Evolutionary conservation across 2,797 vertebrate species (phyloP).

Genomic region (Pseudomugil gertrudae): DNA sequence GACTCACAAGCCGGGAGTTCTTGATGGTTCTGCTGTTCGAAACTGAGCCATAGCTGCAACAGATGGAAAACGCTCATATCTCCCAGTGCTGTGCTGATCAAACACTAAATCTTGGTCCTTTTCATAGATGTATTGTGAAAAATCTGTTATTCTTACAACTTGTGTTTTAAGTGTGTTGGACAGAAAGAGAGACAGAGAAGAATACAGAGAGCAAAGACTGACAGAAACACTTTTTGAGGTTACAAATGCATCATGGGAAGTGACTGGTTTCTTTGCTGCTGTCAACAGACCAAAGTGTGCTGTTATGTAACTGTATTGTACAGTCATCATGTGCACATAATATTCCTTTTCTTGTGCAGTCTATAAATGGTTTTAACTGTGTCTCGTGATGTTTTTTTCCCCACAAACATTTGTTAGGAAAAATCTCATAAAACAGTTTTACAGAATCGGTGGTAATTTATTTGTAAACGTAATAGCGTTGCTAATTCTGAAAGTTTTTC

Average conservation of each 20-base stretch:
- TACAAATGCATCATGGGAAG: conserved; percentile 76
- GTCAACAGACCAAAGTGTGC: conserved; percentile 44
- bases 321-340: conserved; percentile 37
- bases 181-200: conserved; percentile 51
- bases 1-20: conserved; percentile 95
- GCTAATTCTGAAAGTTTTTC: neutral
- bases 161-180: conserved; percentile 47
- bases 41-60: conserved; percentile 88
- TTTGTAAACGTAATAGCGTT: neutral
- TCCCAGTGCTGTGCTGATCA: conserved; percentile 15
- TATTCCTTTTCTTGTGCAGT: conserved; percentile 26
- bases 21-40: conserved; percentile 92
- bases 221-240: conserved; percentile 73
- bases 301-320: conserved; percentile 43
- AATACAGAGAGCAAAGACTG: conserved; percentile 54
- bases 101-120: conserved; percentile 12
- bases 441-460: conserved; percentile 6
- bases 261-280: conserved; percentile 55
- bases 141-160: conserved; percentile 47
- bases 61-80: conserved; percentile 51
- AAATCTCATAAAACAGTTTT: neutral
- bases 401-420: neutral
- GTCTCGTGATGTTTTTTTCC: conserved; percentile 15
- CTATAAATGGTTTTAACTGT: conserved; percentile 20
- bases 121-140: conserved; percentile 24